These are phyloP conservation scores for Pinctada fucata DNA, from an alignment of 2,888 invertebrate genomes.

Conservation along the genomic window DNA sequence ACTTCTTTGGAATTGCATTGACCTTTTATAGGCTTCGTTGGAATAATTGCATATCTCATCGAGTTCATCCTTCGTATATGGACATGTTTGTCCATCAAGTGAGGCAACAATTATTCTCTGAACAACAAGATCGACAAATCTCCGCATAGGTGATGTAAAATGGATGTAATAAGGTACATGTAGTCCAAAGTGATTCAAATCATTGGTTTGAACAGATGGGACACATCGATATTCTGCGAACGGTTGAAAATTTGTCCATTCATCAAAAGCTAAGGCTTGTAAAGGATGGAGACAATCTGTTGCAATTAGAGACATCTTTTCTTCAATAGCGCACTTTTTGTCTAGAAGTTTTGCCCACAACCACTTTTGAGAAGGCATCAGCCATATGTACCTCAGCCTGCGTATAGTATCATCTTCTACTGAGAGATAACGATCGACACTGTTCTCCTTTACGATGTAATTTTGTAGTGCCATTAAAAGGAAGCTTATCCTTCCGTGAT, in stretches of 20 bases:
- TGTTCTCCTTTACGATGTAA: not conserved
- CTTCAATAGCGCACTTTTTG: slow-evolving; percentile 21
- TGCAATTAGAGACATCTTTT: slow-evolving; percentile 33
- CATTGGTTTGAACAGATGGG: slow-evolving; percentile 10
- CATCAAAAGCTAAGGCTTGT: slow-evolving; percentile 43
- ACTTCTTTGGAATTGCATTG: slow-evolving; percentile 42
- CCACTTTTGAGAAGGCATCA: slow-evolving; percentile 37
- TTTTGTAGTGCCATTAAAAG: slow-evolving; percentile 44
- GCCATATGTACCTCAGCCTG: slow-evolving; percentile 12
- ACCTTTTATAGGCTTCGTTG: slow-evolving; percentile 34
- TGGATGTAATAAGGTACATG: slow-evolving; percentile 43
- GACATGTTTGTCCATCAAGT: slow-evolving; percentile 14
- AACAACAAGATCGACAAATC: slow-evolving; percentile 48
- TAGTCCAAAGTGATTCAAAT: slow-evolving; percentile 44
- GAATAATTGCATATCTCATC: slow-evolving; percentile 38
- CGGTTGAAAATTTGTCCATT: slow-evolving; percentile 53
- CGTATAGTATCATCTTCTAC: too few species aligned
- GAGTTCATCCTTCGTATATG: slow-evolving; percentile 41
- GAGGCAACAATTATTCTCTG: slow-evolving; percentile 50
- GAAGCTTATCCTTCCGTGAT: slow-evolving; percentile 35
- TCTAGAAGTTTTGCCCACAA: slow-evolving; percentile 42
- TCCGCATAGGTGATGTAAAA: slow-evolving; percentile 54
- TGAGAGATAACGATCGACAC: not conserved
- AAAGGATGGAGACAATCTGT: slow-evolving; percentile 51
- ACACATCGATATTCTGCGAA: slow-evolving; percentile 47